Evolutionary conservation across 2,797 vertebrate genomes (phyloP).

Genomic region (Lepus oiostolus): DNA sequence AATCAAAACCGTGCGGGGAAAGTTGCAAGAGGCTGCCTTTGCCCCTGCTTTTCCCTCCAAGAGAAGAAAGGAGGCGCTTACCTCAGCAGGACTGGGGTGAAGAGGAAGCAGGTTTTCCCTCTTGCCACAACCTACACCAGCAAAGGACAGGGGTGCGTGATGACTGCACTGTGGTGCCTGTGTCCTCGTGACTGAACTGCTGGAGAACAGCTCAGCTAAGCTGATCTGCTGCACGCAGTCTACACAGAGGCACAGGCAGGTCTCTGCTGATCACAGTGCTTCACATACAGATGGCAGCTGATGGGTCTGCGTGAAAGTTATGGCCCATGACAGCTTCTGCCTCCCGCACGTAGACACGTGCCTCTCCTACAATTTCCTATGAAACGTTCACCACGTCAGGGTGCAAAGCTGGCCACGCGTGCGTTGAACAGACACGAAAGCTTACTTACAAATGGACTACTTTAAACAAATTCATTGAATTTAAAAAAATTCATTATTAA

Average conservation of each 20-base stretch:
- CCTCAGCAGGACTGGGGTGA: conserved; percentile 41
- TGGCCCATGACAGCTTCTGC: conserved; percentile 25
- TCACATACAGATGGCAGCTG: conserved; percentile 1
- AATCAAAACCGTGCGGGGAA: background rate
- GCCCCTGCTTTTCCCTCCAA: background rate
- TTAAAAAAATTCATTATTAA: conserved; percentile 14
- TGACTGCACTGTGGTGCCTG: conserved; percentile 31
- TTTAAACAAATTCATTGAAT: conserved; percentile 9
- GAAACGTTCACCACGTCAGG: background rate
- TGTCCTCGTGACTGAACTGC: conserved; percentile 63
- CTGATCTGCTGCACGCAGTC: conserved; percentile 37
- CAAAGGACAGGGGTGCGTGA: conserved; percentile 27
- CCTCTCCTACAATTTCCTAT: background rate
- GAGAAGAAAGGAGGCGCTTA: conserved; percentile 64
- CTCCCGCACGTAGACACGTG: background rate
- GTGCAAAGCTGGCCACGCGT: background rate
- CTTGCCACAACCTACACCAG: conserved; percentile 59
- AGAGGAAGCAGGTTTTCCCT: conserved; percentile 63
- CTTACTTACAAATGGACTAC: background rate
- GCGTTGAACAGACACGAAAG: background rate
- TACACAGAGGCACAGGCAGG: conserved; percentile 8
- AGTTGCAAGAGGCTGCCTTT: conserved; percentile 27
- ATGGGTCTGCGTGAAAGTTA: conserved; percentile 41
- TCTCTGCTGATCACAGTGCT: conserved; percentile 72
- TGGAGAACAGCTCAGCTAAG: conserved; percentile 74